Conservation (phyloP, 2,113 vertebrate species). For the Lepus americanus region DNA sequence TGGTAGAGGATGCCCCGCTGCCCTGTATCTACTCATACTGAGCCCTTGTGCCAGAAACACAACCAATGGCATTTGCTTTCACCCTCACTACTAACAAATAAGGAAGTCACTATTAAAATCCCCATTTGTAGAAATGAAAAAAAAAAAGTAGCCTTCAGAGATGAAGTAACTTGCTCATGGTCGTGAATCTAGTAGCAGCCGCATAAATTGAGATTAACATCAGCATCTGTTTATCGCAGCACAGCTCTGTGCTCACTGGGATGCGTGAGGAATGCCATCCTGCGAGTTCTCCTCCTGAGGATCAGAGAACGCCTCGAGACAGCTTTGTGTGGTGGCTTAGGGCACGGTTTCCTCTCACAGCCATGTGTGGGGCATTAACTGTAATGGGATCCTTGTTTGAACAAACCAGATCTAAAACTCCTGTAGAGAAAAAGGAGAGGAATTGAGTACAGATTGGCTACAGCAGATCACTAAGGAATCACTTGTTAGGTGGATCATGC, state of each 20-base stretch:
- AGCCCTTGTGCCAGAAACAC: background rate
- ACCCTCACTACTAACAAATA: background rate
- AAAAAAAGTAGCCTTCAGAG: background rate
- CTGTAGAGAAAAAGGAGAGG: background rate
- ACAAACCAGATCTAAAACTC: conserved; percentile 11
- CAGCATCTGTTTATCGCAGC: background rate
- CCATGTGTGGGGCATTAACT: background rate
- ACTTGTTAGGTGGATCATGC: background rate
- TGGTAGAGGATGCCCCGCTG: background rate
- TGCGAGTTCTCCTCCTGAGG: background rate
- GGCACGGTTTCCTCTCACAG: background rate
- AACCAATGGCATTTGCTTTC: background rate
- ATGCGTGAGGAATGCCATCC: background rate
- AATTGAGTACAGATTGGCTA: background rate
- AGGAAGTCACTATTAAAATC: background rate
- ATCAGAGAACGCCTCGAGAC: background rate
- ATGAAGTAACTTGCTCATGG: background rate
- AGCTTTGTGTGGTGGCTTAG: background rate
- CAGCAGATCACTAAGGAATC: background rate
- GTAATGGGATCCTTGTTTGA: background rate
- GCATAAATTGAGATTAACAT: background rate
- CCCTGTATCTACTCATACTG: background rate
- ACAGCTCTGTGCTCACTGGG: background rate
- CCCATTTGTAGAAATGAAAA: background rate
- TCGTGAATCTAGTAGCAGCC: conserved; percentile 12